Percentiles rank a stretch among this genome's conserved stretches.
Evolutionary conservation across 1,140 invertebrate genomes (phyloP).

Genomic region (Drosophila melanogaster): Release_6_plus_ISO1_MT NT_033779.5:6746001-6746500

Average conservation of each 20-base stretch:
- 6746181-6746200: conserved; percentile 76
- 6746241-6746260: conserved; percentile 55
- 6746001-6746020: conserved; percentile 24
- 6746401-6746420: conserved; percentile 2
- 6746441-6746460: not conserved
- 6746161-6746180: conserved; percentile 48
- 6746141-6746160: conserved; percentile 17
- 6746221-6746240: conserved; percentile 18
- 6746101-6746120: conserved; percentile 7
- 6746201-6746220: conserved; percentile 37
- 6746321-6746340: conserved; percentile 4
- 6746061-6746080: not conserved
- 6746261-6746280: conserved; percentile 19
- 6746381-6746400: conserved; percentile 32
- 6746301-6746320: conserved; percentile 61
- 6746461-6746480: not conserved
- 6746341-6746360: conserved; percentile 41
- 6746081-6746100: not conserved
- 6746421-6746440: conserved; percentile 1
- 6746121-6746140: conserved; percentile 35
- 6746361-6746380: conserved; percentile 64
- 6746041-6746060: conserved; percentile 42
- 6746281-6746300: conserved; percentile 52
- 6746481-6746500: too few relatives aligned
- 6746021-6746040: conserved; percentile 59